phyloP scores from a whole-genome alignment of 2,113 vertebrate species.

The Channa argus region DNA sequence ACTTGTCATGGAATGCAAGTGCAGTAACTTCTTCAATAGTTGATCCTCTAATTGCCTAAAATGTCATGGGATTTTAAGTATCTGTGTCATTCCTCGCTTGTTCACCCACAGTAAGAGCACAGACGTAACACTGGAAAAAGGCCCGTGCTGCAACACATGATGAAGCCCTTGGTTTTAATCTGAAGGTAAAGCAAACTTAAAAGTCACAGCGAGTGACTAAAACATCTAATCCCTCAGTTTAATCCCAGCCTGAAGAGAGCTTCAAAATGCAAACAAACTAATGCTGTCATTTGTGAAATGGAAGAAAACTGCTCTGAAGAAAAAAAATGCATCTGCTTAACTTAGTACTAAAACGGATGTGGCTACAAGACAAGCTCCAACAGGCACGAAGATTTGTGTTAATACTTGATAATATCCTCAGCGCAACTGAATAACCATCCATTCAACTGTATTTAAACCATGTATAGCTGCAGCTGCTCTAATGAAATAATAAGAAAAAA shows the following conservation, averaged over 20 bases:
- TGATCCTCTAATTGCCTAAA: slow-evolving; percentile 4
- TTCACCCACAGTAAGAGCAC: not conserved
- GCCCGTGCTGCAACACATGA: slow-evolving; percentile 3
- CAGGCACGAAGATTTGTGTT: too few relatives aligned
- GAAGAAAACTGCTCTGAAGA: slow-evolving; percentile 38
- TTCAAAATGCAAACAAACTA: slow-evolving; percentile 58
- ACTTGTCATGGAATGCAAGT: not conserved
- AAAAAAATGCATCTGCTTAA: slow-evolving; percentile 44
- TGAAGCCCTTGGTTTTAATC: slow-evolving; percentile 39
- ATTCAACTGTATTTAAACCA: not conserved
- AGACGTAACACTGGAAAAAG: not conserved
- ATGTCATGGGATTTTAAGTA: slow-evolving; percentile 23
- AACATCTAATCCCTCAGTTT: slow-evolving; percentile 57
- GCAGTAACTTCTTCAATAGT: not conserved
- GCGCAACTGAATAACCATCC: not conserved
- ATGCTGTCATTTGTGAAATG: slow-evolving; percentile 48
- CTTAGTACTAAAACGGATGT: slow-evolving; percentile 24
- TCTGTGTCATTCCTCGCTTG: not conserved
- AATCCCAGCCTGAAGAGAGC: slow-evolving; percentile 58
- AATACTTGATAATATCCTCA: not conserved
- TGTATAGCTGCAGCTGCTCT: not conserved
- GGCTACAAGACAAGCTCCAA: not conserved
- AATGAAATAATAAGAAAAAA: not conserved
- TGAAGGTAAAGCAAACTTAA: slow-evolving; percentile 33
- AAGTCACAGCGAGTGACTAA: slow-evolving; percentile 40